A percentile compares a stretch with the other conserved stretches of the same genome.
Evolutionary conservation across 2,113 vertebrate species (phyloP).

Genomic region (Callionymus lyra): DNA sequence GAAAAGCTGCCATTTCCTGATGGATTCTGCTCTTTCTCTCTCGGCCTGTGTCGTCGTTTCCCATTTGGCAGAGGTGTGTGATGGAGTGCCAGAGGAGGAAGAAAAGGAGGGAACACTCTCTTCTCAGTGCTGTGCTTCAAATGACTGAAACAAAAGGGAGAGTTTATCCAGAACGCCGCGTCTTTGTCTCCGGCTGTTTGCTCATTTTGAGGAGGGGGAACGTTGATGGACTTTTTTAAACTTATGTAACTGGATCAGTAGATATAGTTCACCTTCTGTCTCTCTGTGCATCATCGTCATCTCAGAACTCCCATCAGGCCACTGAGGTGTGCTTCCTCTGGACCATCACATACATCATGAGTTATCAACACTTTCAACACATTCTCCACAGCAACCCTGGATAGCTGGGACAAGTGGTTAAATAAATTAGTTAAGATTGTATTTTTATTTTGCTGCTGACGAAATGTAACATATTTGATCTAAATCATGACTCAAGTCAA

Average conservation of each 20-base stretch:
- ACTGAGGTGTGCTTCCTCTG: no score
- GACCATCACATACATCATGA: no score
- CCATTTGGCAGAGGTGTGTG: constrained; percentile 39
- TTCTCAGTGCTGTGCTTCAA: constrained; percentile 47
- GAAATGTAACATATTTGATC: no score
- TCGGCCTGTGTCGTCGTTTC: background rate
- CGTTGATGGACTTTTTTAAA: constrained; percentile 44
- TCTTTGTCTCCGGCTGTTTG: constrained; percentile 42
- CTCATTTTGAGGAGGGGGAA: constrained; percentile 44
- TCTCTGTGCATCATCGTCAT: no score
- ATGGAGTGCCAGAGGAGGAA: constrained; percentile 43
- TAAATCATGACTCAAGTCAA: no score
- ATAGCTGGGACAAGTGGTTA: no score
- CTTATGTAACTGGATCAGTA: constrained; percentile 6
- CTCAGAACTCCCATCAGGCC: no score
- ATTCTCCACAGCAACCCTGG: no score
- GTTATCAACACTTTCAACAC: no score
- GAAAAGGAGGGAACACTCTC: constrained; percentile 40
- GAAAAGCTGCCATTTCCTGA: constrained; percentile 66
- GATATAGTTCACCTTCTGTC: no score
- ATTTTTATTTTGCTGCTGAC: no score
- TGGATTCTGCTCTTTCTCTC: constrained; percentile 57
- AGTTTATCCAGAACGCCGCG: constrained; percentile 39
- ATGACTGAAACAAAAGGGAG: constrained; percentile 52
- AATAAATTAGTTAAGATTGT: no score